Base-by-base conservation (phyloP, 1,140 invertebrate genomes). In the Apis dorsata region DNA sequence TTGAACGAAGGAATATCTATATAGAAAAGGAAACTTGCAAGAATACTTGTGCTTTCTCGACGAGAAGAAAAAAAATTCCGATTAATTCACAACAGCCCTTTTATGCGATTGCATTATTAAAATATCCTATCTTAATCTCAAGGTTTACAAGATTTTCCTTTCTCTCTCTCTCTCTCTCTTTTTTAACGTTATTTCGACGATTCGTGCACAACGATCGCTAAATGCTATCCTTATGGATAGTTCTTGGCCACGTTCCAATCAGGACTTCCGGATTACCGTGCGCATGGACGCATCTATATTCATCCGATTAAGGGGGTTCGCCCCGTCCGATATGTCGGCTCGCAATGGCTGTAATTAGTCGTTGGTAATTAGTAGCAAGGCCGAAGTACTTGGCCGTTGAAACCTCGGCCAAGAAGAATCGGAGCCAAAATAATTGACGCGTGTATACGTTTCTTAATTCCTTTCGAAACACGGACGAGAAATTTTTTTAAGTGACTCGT, bases 261-360 rank as follows among this genome's bases (percentile, higher is more conserved):
- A 84, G 73, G 79, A 44, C 63, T 82, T 73, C 77, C 71, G 85
- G 85, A 81, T 82, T 86, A 86, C 74, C 63, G 53, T 69, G 19
- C 62, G 63, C 71, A 21, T 12, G 70, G 63, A 86, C 81, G 77
- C 83, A 81, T 87, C 85, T 88, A 87, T 73, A 73, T 77, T 83
- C 77, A 88, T 85, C 63, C 78, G 81, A 83, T 88, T 88, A 88
- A 74, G 74, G 55, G 55, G 55, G 55, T 24, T 75, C 62, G 69
- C 21, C 70, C 68, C 84, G 28, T 81, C 81, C 87, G 86, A 88
- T 89, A 89, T 63, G 81, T 78, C 66, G 72, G 69, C 59, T 34
- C 71, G 70, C 73, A 81, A 69, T 74, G 68, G 65, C 84, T 49
- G 75, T 85, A 89, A 89, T 89, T 89, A 89, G 85, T 89, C 79